Evolutionary conservation across 2,113 vertebrate genomes (phyloP).

Genomic region (Odocoileus hemionus): DNA sequence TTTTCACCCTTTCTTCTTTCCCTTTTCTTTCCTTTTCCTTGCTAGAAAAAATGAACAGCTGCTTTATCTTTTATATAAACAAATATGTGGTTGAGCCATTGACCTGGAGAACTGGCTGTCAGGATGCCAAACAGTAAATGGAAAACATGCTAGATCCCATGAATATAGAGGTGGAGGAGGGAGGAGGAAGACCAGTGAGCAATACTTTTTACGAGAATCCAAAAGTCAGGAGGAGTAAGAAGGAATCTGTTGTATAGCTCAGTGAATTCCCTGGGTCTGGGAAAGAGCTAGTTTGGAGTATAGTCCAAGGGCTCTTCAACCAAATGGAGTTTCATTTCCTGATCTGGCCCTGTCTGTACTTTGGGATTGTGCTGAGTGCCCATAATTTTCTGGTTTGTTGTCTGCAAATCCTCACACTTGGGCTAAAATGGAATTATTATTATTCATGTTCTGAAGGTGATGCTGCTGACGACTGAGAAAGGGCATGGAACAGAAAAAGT

Average conservation of each 20-base stretch:
- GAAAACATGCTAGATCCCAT: not conserved
- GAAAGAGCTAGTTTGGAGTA: not conserved
- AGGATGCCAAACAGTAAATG: constrained; percentile 26
- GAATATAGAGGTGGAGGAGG: not conserved
- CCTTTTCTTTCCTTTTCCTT: not conserved
- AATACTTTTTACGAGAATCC: not conserved
- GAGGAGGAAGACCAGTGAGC: not conserved
- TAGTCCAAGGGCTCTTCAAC: not conserved
- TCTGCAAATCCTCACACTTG: not conserved
- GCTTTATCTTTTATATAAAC: constrained; percentile 45
- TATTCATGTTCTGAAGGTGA: not conserved
- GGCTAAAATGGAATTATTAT: not conserved
- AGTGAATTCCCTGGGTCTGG: not conserved
- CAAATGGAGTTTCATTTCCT: not conserved
- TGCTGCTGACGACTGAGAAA: not conserved
- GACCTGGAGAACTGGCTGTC: constrained; percentile 5
- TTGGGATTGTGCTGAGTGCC: not conserved
- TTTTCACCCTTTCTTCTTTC: not conserved
- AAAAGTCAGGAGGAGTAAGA: not conserved
- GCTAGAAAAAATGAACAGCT: constrained; percentile 30
- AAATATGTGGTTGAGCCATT: constrained; percentile 11
- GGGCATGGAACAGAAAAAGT: not conserved
- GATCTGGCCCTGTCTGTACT: not conserved
- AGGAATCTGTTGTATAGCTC: not conserved
- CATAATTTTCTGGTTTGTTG: not conserved